Conservation (phyloP, 2,797 vertebrate species). For the Microctenopoma stevenorrisi region DNA sequence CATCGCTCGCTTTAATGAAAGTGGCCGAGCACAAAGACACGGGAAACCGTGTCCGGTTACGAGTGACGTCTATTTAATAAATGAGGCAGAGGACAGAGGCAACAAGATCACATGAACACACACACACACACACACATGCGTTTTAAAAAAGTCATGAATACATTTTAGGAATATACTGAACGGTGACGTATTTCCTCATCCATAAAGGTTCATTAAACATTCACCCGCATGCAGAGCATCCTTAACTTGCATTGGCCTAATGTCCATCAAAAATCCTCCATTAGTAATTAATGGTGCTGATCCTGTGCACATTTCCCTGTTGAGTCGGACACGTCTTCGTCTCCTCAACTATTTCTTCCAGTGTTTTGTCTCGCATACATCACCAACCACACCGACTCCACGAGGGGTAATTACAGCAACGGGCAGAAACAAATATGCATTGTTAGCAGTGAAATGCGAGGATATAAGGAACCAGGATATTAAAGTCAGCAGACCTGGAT, state of each 20-base stretch:
- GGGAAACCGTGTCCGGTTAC: constrained; percentile 24
- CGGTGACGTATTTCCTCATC: constrained; percentile 12
- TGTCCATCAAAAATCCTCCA: constrained; percentile 29
- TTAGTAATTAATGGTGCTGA: constrained; percentile 70
- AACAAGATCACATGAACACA: constrained; percentile 24
- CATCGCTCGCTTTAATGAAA: constrained; percentile 41
- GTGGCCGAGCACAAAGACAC: constrained; percentile 44
- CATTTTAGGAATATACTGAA: constrained; percentile 2
- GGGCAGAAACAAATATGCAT: constrained; percentile 45
- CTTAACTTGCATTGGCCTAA: constrained; percentile 27
- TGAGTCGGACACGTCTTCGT: constrained; percentile 49
- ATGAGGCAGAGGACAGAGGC: constrained; percentile 17
- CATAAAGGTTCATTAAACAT: constrained; percentile 40
- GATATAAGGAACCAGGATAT: constrained; percentile 63
- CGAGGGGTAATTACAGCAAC: constrained; percentile 66
- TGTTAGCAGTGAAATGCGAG: constrained; percentile 43
- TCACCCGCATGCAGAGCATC: constrained; percentile 9
- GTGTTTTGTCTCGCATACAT: constrained; percentile 68
- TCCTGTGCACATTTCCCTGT: constrained; percentile 66
- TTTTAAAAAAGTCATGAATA: constrained; percentile 30
- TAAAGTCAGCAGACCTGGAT: constrained; percentile 61
- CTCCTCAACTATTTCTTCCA: constrained; percentile 50
- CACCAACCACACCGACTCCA: constrained; percentile 53
- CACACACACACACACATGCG: constrained; percentile 1
- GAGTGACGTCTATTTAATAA: constrained; percentile 37